Conservation (phyloP, 2,888 invertebrate genomes). For the Punctoribates punctum region DNA sequence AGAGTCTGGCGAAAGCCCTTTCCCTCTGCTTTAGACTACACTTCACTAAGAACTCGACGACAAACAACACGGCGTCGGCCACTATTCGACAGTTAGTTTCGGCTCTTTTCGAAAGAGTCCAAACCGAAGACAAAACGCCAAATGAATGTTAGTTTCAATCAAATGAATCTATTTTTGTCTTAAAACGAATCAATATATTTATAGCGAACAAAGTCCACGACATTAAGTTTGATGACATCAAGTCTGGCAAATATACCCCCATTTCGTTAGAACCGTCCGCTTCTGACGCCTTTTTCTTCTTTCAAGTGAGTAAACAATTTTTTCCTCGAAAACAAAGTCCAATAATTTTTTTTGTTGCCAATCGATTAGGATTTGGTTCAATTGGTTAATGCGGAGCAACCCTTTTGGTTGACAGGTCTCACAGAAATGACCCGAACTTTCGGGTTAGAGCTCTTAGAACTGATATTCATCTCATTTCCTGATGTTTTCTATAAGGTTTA, state of each 20-base stretch:
- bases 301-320: conserved; percentile 55
- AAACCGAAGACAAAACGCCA: conserved; percentile 48
- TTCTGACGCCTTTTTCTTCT: conserved; percentile 87
- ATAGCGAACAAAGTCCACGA: conserved; percentile 27
- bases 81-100: conserved; percentile 93
- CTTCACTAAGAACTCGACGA: conserved; percentile 87
- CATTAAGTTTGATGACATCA: conserved; percentile 71
- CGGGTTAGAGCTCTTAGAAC: conserved; percentile 89
- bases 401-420: conserved; percentile 90
- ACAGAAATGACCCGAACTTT: conserved; percentile 96
- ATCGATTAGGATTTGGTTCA: conserved; percentile 80
- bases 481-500: conserved; percentile 53
- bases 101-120: conserved; percentile 79
- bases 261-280: conserved; percentile 81
- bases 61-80: conserved; percentile 95
- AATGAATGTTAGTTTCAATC: neutral
- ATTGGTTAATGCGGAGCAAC: conserved; percentile 91
- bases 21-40: conserved; percentile 96
- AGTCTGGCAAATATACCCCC: conserved; percentile 70
- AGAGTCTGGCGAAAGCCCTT: conserved; percentile 84
- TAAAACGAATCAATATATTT: neutral
- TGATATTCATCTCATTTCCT: conserved; percentile 68
- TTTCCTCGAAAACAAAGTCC: neutral
- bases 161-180: neutral
- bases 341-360: conserved; percentile 40